These are phyloP conservation scores for Xiphorhynchus erythropygius DNA, from an alignment of 2,797 vertebrate species.

Conservation along the genomic window DNA sequence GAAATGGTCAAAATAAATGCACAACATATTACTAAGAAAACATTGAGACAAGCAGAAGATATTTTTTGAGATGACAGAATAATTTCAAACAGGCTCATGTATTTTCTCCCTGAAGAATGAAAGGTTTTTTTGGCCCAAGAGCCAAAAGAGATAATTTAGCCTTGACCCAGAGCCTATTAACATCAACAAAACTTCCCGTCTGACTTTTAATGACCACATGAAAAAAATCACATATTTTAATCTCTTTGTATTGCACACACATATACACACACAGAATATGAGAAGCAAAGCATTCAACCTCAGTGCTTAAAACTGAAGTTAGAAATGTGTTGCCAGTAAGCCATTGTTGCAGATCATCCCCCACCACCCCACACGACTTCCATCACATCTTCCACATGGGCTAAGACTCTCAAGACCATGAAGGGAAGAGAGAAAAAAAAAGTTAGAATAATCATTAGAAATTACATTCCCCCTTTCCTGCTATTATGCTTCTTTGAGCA, in stretches of 20 bases:
- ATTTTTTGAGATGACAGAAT: neutral
- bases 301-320: neutral
- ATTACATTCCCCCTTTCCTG: neutral
- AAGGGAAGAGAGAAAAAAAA: neutral
- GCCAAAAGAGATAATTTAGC: neutral
- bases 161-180: neutral
- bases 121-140: neutral
- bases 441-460: neutral
- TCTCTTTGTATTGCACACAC: neutral
- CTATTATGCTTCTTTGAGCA: neutral
- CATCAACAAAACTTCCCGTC: neutral
- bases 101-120: neutral
- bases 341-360: neutral
- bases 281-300: neutral
- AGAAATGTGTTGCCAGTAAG: neutral
- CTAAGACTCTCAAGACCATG: neutral
- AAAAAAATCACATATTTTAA: neutral
- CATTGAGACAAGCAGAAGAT: neutral
- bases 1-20: neutral
- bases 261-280: neutral
- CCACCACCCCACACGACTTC: neutral
- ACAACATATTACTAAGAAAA: neutral
- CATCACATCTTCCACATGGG: neutral
- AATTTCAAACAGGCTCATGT: neutral
- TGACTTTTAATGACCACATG: neutral